These are phyloP conservation scores for Epinotia nisella DNA, from an alignment of 2,888 invertebrate genomes.

Conservation along the genomic window DNA sequence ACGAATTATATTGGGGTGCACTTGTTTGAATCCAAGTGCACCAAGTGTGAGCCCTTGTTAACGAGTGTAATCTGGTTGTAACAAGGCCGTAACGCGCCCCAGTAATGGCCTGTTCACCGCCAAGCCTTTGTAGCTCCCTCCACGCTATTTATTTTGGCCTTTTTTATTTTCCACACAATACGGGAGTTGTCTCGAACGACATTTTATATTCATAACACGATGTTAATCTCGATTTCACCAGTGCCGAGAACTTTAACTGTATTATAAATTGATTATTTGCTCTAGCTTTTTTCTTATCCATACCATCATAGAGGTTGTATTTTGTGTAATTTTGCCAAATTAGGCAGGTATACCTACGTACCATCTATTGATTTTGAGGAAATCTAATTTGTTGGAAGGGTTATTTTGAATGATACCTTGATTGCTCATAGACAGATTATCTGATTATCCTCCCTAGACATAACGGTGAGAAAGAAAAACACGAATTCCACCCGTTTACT, in stretches of 20 bases:
- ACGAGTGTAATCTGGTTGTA: conserved; percentile 48
- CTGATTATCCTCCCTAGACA: no score
- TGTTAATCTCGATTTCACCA: conserved; percentile 20
- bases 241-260: background rate
- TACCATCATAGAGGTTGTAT: no score
- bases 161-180: conserved; percentile 33
- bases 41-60: conserved; percentile 37
- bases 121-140: conserved; percentile 44
- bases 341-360: no score
- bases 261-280: background rate
- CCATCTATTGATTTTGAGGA: no score
- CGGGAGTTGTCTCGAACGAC: background rate
- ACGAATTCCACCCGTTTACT: background rate
- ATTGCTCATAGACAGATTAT: no score
- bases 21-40: background rate
- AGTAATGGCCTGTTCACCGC: conserved; percentile 41
- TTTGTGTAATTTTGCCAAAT: no score
- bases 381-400: no score
- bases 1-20: background rate
- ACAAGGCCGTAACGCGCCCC: conserved; percentile 45
- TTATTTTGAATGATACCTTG: no score
- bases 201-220: conserved; percentile 28
- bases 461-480: background rate
- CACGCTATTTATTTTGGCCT: conserved; percentile 35
- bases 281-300: no score